Percentiles rank a stretch among this genome's conserved stretches.
These are phyloP conservation scores for Siderastrea radians DNA, from an alignment of 92 coral and sea anemone species.

Conservation along the genomic window DNA sequence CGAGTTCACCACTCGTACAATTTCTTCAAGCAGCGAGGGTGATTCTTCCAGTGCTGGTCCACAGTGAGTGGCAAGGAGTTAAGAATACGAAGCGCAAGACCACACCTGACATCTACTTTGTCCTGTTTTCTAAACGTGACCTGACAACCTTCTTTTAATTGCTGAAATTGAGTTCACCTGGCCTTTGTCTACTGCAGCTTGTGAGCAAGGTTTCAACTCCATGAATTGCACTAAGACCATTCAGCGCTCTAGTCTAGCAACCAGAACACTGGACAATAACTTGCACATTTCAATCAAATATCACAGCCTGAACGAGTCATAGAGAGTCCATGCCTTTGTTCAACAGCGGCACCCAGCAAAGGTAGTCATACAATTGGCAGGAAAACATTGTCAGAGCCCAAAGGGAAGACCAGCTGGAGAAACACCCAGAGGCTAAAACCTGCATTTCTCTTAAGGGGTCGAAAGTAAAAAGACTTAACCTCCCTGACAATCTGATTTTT, in stretches of 20 bases:
- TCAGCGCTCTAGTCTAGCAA: constrained; percentile 12
- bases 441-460: constrained; percentile 24
- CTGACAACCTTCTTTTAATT: constrained; percentile 10
- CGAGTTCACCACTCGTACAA: no score
- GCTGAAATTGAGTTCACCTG: constrained; percentile 33
- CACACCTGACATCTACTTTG: constrained; percentile 21
- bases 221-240: constrained; percentile 22
- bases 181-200: constrained; percentile 35
- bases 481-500: background rate
- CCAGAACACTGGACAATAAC: constrained; percentile 22
- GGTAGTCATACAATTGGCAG: background rate
- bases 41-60: background rate
- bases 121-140: constrained; percentile 18
- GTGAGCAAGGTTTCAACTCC: constrained; percentile 16
- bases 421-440: constrained; percentile 26
- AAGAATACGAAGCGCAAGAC: constrained; percentile 22
- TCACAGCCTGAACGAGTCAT: constrained; percentile 11
- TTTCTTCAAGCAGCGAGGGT: no score
- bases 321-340: constrained; percentile 4
- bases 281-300: background rate
- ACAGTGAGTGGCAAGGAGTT: constrained; percentile 27
- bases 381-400: constrained; percentile 12
- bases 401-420: constrained; percentile 28
- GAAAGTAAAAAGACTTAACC: constrained; percentile 8
- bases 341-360: constrained; percentile 15